Percentiles rank a stretch among this genome's conserved stretches.
phyloP scores from a whole-genome alignment of 1,140 invertebrate species.

The Procambarus clarkii region DNA sequence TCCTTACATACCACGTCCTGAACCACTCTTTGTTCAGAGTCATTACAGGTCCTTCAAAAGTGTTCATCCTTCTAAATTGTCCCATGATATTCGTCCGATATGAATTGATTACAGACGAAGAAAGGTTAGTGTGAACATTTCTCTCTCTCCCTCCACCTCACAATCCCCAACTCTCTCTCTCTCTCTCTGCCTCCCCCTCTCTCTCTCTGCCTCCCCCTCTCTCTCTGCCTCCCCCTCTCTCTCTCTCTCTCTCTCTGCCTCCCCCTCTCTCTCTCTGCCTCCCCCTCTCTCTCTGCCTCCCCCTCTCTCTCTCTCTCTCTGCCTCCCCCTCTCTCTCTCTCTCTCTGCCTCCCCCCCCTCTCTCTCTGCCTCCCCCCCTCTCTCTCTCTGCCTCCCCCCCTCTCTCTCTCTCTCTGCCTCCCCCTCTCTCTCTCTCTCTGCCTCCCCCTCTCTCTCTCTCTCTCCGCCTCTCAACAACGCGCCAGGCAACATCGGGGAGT shows the following conservation, averaged over 20 bases:
- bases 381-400: slow-evolving; percentile 5
- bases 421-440: neutral
- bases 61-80: no score
- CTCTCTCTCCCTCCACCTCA: neutral
- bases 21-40: no score
- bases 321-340: neutral
- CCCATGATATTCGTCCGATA: no score
- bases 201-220: slow-evolving; percentile 1
- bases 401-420: neutral
- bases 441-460: slow-evolving; percentile 9
- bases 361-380: neutral
- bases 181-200: neutral
- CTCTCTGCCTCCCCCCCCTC: neutral
- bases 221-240: neutral
- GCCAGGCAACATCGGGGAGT: neutral
- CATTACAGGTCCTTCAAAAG: no score
- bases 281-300: no score
- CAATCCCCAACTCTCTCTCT: neutral
- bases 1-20: no score
- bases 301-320: neutral
- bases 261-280: neutral
- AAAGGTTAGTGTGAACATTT: neutral
- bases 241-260: neutral
- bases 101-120: no score
- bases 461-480: neutral